Evolutionary conservation across 2,888 invertebrate genomes (phyloP).

Genomic region (Brachylomia viminalis): DNA sequence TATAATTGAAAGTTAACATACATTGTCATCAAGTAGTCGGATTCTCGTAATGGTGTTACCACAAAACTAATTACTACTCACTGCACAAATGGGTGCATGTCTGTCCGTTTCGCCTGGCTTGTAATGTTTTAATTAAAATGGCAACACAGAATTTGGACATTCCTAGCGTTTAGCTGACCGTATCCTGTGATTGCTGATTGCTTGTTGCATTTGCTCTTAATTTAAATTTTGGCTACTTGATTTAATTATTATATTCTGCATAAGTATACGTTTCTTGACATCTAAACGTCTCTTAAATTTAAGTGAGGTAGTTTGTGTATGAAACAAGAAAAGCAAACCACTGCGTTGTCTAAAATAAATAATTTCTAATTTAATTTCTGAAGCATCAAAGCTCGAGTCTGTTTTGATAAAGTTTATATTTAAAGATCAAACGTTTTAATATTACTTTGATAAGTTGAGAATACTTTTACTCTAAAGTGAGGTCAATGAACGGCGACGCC

Average conservation of each 20-base stretch:
- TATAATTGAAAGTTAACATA: constrained; percentile 19
- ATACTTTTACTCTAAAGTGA: neutral
- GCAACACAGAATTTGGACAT: constrained; percentile 25
- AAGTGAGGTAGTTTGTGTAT: neutral
- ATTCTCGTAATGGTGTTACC: constrained; percentile 19
- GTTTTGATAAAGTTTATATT: constrained; percentile 1
- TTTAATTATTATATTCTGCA: too few relatives aligned
- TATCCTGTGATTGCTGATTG: constrained; percentile 3
- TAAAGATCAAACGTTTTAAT: constrained; percentile 15
- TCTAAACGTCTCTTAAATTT: too few relatives aligned
- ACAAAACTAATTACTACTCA: constrained; percentile 48
- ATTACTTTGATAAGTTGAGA: neutral
- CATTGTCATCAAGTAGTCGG: neutral
- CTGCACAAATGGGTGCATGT: constrained; percentile 31
- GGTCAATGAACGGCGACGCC: constrained; percentile 10
- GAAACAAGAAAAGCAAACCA: neutral
- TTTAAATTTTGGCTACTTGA: neutral
- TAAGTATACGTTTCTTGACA: too few relatives aligned
- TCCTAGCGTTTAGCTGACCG: constrained; percentile 6
- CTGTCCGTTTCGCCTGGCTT: constrained; percentile 21
- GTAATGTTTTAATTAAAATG: constrained; percentile 54
- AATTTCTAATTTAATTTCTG: neutral
- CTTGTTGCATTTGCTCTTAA: neutral
- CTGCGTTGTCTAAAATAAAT: neutral
- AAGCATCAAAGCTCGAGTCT: neutral